Conservation (phyloP, 2,888 invertebrate species). For the Rhodophaea formosa region DNA sequence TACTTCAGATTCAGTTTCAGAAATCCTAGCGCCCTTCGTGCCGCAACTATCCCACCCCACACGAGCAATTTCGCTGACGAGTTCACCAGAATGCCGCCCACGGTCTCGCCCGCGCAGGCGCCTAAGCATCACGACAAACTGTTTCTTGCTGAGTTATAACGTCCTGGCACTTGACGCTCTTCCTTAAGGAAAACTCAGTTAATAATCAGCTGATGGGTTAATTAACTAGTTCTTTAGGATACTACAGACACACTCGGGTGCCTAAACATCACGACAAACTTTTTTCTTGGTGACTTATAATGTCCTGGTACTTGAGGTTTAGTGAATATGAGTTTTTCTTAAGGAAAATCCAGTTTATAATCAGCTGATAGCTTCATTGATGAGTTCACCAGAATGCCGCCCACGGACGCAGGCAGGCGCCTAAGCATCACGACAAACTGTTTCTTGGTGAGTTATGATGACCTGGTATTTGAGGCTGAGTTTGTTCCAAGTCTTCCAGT, state of each 20-base stretch:
- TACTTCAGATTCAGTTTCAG: too few relatives aligned
- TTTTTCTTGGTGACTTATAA: slow-evolving; percentile 85
- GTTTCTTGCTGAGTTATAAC: slow-evolving; percentile 84
- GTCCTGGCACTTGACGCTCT: neutral
- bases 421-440: slow-evolving; percentile 91
- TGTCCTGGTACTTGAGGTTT: neutral
- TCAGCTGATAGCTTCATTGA: slow-evolving; percentile 68
- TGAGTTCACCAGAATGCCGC: slow-evolving; percentile 96
- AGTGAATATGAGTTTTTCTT: neutral
- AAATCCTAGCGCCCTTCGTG: slow-evolving; percentile 92
- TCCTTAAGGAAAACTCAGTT: too few relatives aligned
- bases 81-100: slow-evolving; percentile 95
- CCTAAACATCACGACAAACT: slow-evolving; percentile 92
- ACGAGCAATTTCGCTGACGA: slow-evolving; percentile 98
- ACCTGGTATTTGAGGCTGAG: neutral
- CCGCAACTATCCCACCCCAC: slow-evolving; percentile 91
- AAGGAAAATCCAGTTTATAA: neutral
- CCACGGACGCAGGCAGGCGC: slow-evolving; percentile 93
- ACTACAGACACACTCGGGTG: slow-evolving; percentile 92
- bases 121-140: slow-evolving; percentile 92
- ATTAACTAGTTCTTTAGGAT: slow-evolving; percentile 97
- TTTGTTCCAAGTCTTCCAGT: neutral
- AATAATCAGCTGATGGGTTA: too few relatives aligned
- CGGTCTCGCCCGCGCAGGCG: slow-evolving; percentile 94
- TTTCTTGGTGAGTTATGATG: slow-evolving; percentile 84